phyloP scores from a whole-genome alignment of 2,113 vertebrate genomes.

The Lepus americanus region DNA sequence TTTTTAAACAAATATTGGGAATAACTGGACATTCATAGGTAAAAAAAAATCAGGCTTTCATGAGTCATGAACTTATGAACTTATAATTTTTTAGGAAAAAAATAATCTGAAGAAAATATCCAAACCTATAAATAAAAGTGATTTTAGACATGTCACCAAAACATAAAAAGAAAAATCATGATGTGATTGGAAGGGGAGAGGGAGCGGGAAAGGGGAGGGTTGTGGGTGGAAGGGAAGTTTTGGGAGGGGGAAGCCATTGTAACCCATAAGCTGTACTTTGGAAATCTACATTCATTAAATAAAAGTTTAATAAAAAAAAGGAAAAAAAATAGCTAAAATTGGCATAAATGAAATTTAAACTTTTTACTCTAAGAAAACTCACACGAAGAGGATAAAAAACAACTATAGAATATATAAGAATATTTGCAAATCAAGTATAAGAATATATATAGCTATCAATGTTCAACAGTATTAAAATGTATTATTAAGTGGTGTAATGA shows the following conservation, averaged over 20 bases:
- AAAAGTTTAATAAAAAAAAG: too few species aligned
- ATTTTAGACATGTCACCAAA: neutral
- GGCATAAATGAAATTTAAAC: neutral
- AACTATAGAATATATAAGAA: neutral
- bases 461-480: neutral
- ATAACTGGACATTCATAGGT: neutral
- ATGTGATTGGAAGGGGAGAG: too few species aligned
- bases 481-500: neutral
- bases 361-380: neutral
- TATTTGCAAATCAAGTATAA: neutral
- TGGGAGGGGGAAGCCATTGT: too few species aligned
- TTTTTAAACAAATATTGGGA: neutral
- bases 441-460: neutral
- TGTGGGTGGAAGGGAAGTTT: too few species aligned
- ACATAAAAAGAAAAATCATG: neutral
- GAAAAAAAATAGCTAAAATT: neutral
- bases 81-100: neutral
- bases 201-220: too few species aligned
- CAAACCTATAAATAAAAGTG: neutral
- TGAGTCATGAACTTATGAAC: neutral
- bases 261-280: too few species aligned
- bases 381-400: neutral
- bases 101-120: slow-evolving; percentile 24
- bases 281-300: too few species aligned
- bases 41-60: neutral